Evolutionary conservation across 2,888 invertebrate species (phyloP), one percentile per base, ranked within the genome.

Genomic region (Galerucella pusilla): DNA sequence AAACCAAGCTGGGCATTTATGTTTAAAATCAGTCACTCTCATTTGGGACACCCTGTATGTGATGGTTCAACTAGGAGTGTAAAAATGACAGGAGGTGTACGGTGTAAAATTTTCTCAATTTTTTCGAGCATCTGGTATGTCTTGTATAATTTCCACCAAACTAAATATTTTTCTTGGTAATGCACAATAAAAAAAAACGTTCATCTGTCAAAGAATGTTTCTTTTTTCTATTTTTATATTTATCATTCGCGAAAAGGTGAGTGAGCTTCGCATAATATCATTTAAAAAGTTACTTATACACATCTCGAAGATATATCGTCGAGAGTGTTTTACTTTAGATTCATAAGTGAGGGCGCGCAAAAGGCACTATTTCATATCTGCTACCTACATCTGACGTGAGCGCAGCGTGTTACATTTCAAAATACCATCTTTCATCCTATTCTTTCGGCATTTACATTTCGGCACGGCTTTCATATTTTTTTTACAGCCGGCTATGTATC

Each of bases 341-440:
- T 86, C 85, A 85, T 86, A 86, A 86, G 86, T 84, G 84, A 84
- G 81, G 83, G 81, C 82, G 80, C 81, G 46, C 35, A 69, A 67
- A 42, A 65, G 83, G 82, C 85, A 85, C 84, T 86, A 86, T 86
- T 85, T 86, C 85, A 86, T 85, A 86, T 86, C 85, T 84, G 84
- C 83, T 85, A 83, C 85, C 84, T 85, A 84, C 85, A 85, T 85
- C 85, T 85, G 85, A 85, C 85, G 85, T 84, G 81, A 81, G 85
- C 83, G 83, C 86, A 85, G 85, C 85, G 85, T 85, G 85, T 81
- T 83, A 82, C 83, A 85, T 86, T 87, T 86, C 85, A 86, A 85
- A 86, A 85, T 84, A 84, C 85, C 86, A 87, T 87, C 86, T 85
- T 85, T 86, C 86, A 86, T 87, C 85, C 85, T 79, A 86, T 86